Evolutionary conservation across 2,113 vertebrate species (phyloP).

Genomic region (Promerops cafer): DNA sequence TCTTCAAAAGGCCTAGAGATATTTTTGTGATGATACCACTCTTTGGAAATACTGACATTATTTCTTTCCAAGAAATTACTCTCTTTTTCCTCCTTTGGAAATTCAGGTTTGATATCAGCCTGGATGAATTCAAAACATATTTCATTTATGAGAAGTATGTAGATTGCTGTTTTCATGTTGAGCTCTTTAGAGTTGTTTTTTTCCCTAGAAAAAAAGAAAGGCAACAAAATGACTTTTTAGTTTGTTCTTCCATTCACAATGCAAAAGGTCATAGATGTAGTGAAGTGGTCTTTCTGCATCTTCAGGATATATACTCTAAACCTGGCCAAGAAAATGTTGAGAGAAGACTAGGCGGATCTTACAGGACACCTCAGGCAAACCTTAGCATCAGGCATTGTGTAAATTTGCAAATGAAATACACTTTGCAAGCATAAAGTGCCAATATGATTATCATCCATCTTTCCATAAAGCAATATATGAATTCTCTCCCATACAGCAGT

Average conservation of each 20-base stretch:
- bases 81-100: not conserved
- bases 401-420: not conserved
- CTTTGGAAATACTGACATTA: not conserved
- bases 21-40: not conserved
- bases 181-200: not conserved
- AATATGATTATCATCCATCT: not conserved
- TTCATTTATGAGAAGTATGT: slow-evolving; percentile 43
- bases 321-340: not conserved
- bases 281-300: not conserved
- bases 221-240: not conserved
- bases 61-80: not conserved
- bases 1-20: not conserved
- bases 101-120: not conserved
- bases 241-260: not conserved
- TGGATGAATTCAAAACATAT: not conserved
- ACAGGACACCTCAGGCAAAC: not conserved
- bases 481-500: not conserved
- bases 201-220: not conserved
- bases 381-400: not conserved
- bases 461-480: not conserved
- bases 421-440: not conserved
- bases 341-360: not conserved
- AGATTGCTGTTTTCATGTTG: slow-evolving; percentile 51
- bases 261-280: not conserved
- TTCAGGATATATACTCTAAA: not conserved